Base-by-base conservation (phyloP, 1,140 invertebrate species). In the Pantala flavescens region DNA sequence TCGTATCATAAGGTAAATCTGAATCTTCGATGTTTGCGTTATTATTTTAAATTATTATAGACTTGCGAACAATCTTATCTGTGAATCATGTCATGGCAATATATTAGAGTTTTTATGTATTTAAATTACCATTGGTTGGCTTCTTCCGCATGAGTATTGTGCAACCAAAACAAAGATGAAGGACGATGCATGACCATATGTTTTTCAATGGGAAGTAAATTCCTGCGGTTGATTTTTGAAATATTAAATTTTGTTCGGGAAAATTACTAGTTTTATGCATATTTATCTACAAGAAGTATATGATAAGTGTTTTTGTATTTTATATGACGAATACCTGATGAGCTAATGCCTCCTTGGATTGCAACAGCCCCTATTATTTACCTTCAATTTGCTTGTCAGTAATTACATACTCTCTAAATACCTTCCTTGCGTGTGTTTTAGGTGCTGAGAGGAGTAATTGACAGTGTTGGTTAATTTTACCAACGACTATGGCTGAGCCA, bases 401-500 rank as follows among this genome's bases (percentile, higher is more conserved):
- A 9, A 36, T 36, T 36, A 5, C 9, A 5, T 5, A 36, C 28
- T 2, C 9, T 36, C 9, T 9, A 9, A 5, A 36, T 36, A 5
- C 9, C 2, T 36, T 9, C 28, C 9, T 2, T 36, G 9, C 9
- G 28, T 36, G 9, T 36, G 28, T 63, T 63, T 63, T 12, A 63
- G 49, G 49, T 63, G 49, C 3, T 63, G 49, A 16, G 16, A 3
- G 14, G n/a, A 19, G 5, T 63, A 21, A 63, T 3, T 7, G 14
- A 12, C n/a, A 3, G 49, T 12, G n/a, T 63, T 63, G 49, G n/a
- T 21, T 63, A 19, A 63, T 21, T 63, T 21, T 21, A 12, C 49
- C 14, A 12, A 63, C 16, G 16, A 78, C 14, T 75, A 87, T 87
- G 86, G 83, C 82, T 81, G 85, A 87, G 82, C 84, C 84, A 81